phyloP scores from a whole-genome alignment of 2,797 vertebrate genomes.

The Coracias cyanogaster region DNA sequence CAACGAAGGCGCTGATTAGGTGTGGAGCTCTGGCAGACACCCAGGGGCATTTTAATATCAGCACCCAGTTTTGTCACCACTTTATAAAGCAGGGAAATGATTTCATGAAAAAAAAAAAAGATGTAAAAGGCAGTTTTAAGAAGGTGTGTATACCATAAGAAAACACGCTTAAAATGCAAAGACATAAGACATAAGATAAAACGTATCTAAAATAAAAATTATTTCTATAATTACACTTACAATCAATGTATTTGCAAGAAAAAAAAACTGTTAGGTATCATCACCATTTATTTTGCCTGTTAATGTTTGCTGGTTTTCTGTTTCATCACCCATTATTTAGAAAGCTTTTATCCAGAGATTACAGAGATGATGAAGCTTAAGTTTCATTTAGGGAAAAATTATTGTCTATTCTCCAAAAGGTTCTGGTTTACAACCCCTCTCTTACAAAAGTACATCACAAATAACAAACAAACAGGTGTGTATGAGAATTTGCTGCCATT shows the following conservation, averaged over 20 bases:
- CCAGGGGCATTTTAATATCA: background rate
- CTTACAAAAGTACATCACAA: background rate
- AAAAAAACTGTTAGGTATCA: background rate
- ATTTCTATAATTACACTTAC: background rate
- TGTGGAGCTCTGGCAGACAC: background rate
- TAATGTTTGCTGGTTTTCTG: background rate
- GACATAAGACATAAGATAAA: background rate
- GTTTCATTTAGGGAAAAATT: background rate
- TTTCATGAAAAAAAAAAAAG: too few species aligned
- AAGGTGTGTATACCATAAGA: background rate
- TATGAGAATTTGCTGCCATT: background rate
- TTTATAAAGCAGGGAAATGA: background rate
- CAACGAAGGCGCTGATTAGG: background rate
- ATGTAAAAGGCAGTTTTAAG: background rate
- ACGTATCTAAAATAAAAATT: background rate
- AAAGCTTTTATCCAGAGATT: background rate
- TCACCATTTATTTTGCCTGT: background rate
- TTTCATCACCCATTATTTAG: background rate
- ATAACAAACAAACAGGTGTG: background rate
- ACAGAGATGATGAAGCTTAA: background rate
- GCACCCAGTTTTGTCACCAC: background rate
- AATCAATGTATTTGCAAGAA: background rate
- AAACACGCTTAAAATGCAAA: background rate
- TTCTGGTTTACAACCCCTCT: background rate
- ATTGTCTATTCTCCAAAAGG: background rate